Percentiles rank a stretch among this genome's conserved stretches.
phyloP scores from a whole-genome alignment of 2,888 invertebrate species.

The Sminthurides aquaticus region DNA sequence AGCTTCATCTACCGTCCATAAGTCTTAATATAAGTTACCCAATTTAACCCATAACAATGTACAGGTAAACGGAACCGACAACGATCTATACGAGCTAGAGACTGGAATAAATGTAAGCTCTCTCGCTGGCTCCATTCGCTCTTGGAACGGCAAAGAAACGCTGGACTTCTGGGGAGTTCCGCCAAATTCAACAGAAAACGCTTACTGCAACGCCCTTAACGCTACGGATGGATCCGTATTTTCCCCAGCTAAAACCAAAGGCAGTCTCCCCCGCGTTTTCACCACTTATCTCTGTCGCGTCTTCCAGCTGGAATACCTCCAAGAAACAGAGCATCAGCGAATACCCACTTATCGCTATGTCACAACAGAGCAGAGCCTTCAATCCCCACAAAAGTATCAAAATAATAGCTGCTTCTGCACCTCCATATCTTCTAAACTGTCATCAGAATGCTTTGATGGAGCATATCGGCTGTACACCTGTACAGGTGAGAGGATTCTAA shows the following conservation, averaged over 20 bases:
- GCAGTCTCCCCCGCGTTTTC: neutral
- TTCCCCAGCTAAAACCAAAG: neutral
- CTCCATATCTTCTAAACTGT: constrained; percentile 6
- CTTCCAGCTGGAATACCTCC: neutral
- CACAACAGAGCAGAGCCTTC: neutral
- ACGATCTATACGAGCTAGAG: constrained; percentile 25
- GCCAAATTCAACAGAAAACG: neutral
- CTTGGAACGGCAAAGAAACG: constrained; percentile 21
- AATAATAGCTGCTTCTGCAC: constrained; percentile 32
- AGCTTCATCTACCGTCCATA: too few species aligned
- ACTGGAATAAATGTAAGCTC: neutral
- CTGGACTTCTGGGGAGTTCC: constrained; percentile 27
- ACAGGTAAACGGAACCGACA: constrained; percentile 17
- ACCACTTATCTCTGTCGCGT: neutral
- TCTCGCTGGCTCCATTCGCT: constrained; percentile 26
- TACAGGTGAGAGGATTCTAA: constrained; percentile 12
- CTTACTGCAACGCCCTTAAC: constrained; percentile 30
- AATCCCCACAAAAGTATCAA: neutral
- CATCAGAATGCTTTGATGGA: constrained; percentile 13
- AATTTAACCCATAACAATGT: too few species aligned
- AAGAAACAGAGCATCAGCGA: neutral
- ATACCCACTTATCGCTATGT: neutral
- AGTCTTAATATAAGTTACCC: too few species aligned
- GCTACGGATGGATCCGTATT: constrained; percentile 16
- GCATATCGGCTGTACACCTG: constrained; percentile 26